Base-by-base conservation (phyloP, 2,113 vertebrate species). In the Tauraco erythrolophus region DNA sequence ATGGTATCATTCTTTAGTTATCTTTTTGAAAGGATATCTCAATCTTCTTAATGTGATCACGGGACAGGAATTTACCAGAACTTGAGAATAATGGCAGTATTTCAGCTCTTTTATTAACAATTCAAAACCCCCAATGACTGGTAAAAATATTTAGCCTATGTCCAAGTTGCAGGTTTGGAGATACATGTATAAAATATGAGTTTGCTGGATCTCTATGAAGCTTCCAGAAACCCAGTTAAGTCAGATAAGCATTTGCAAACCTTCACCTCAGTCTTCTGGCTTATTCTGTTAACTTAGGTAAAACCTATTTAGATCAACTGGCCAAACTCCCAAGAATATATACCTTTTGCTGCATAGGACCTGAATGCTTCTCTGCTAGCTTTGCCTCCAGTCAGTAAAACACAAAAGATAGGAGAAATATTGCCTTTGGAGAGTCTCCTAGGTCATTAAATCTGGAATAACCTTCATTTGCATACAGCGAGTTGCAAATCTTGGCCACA, bases 71-170 rank as follows among this genome's bases (percentile, higher is more conserved):
- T 19, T 84, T 88, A 45, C 12, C 45, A 89, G 48, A 84, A 43
- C 33, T 37, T 79, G 90, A 54, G 43, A 88, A 65, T 79, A 92
- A 81, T 35, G 35, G 10, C n/a, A 39, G 6, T 84, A 65, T 93
- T 95, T 95, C 61, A 95, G n/a, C 24, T 79, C 66, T 70, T 88
- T 85, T 87, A 69, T 72, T 87, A 87, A 65, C 84, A 80, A 72
- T 86, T 78, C 56, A 60, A 64, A 89, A 53, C 37, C 21, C 71
- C 50, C 70, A 43, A 0, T 37, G 74, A 13, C 15, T 37, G 6
- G 11, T 66, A 68, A 82, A 93, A 92, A 61, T 3, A 2, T 77
- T 89, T 80, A 89, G 83, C 66, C 41, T 64, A 1, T 77, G 50
- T 61, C 68, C 45, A 57, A 45, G 66, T 72, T 89, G 43, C 14